Percentiles rank a stretch among this genome's conserved stretches.
Conservation (phyloP, 2,888 invertebrate genomes). For the Synanthedon andrenaeformis region DNA sequence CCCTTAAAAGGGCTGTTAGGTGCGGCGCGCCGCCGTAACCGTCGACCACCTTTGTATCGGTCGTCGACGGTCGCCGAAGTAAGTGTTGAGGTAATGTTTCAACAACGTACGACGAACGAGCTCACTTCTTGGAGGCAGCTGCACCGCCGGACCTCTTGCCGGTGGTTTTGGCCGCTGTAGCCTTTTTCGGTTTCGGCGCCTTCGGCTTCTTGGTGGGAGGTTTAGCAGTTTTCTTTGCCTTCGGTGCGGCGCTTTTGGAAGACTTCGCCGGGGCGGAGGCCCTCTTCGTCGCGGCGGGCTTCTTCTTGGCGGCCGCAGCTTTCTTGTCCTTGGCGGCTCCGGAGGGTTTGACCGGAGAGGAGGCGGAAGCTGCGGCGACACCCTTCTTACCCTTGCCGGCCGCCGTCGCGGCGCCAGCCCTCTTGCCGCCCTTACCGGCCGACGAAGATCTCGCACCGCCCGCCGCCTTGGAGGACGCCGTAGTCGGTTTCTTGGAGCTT, state of each 20-base stretch:
- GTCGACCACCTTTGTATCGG: background rate
- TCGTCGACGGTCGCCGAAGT: slow-evolving; percentile 1
- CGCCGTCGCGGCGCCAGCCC: too few species aligned
- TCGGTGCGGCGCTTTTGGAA: slow-evolving; percentile 20
- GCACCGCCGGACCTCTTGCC: slow-evolving; percentile 10
- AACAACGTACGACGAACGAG: background rate
- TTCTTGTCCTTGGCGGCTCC: too few species aligned
- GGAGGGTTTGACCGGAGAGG: too few species aligned
- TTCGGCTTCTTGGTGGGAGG: slow-evolving; percentile 42
- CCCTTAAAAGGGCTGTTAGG: slow-evolving; percentile 15
- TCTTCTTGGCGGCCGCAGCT: too few species aligned
- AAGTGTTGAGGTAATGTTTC: too few species aligned
- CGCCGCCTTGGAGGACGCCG: too few species aligned
- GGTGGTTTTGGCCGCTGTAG: slow-evolving; percentile 14
- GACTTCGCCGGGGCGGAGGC: slow-evolving; percentile 13
- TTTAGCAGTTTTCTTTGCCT: slow-evolving; percentile 32
- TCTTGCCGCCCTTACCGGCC: too few species aligned
- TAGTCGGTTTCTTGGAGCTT: too few species aligned
- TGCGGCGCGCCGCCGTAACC: background rate
- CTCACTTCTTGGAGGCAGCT: slow-evolving; percentile 16
- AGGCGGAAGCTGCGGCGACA: too few species aligned
- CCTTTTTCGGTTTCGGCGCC: slow-evolving; percentile 40
- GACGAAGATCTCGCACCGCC: too few species aligned
- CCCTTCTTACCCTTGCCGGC: too few species aligned
- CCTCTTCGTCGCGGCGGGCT: too few species aligned